These are phyloP conservation scores for Gastrophryne carolinensis DNA, from an alignment of 2,797 vertebrate species.

Conservation along the genomic window DNA sequence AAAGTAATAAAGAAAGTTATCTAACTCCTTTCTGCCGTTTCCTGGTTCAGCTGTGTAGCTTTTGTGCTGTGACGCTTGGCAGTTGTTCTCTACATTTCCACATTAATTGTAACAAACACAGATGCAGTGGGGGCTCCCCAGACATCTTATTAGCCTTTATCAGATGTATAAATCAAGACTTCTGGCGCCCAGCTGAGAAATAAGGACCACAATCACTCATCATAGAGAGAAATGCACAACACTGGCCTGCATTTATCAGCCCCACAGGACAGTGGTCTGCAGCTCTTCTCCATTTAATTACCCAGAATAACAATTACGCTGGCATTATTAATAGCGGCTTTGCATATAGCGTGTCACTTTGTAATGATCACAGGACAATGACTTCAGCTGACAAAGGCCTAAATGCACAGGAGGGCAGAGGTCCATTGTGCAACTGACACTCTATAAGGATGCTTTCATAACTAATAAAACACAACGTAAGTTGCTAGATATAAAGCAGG, in stretches of 20 bases:
- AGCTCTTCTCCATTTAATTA: background rate
- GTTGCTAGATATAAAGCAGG: background rate
- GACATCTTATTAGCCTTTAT: background rate
- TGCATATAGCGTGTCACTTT: background rate
- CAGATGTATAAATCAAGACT: conserved; percentile 12
- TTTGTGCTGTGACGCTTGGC: too few species aligned
- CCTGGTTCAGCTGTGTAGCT: too few species aligned
- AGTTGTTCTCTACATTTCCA: too few species aligned
- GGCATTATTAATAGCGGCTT: background rate
- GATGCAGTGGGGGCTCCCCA: background rate
- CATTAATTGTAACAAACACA: background rate
- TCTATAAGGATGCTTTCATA: background rate
- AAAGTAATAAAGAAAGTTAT: too few species aligned
- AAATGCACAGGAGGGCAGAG: conserved; percentile 32
- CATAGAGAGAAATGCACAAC: background rate
- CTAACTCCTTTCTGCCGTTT: too few species aligned
- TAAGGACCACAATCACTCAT: conserved; percentile 1
- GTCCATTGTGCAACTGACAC: conserved; percentile 26
- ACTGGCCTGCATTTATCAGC: background rate
- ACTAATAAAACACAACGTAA: conserved; percentile 13
- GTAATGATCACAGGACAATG: conserved; percentile 24
- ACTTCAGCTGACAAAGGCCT: conserved; percentile 18
- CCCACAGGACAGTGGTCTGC: background rate
- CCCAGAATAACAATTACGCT: background rate
- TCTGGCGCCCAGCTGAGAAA: background rate